These are phyloP conservation scores for Ditylenchus weischeri DNA, from an alignment of 2,888 invertebrate genomes.

Conservation along the genomic window DNA sequence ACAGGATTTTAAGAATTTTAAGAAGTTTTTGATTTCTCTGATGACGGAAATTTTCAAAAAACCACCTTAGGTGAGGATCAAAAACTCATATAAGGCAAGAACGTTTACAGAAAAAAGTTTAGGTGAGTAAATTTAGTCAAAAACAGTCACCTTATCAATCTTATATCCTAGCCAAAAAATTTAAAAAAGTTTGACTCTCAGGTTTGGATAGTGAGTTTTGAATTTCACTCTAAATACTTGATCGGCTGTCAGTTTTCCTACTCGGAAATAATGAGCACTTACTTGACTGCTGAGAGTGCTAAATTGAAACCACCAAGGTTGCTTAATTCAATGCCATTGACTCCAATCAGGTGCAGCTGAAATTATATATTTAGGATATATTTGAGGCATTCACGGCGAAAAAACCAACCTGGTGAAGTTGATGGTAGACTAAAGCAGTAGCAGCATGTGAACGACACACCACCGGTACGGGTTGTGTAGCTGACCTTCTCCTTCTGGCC, in stretches of 20 bases:
- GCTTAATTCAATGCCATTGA: conserved; percentile 36
- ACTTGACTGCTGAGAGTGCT: conserved; percentile 53
- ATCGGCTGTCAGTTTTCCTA: not conserved
- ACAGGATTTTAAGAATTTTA: no score
- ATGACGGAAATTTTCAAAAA: no score
- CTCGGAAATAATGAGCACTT: conserved; percentile 15
- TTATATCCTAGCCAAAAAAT: no score
- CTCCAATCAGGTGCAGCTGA: conserved; percentile 51
- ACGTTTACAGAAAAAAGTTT: no score
- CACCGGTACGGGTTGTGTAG: conserved; percentile 40
- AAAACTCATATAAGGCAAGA: no score
- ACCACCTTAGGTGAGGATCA: no score
- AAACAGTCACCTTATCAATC: no score
- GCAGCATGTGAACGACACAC: conserved; percentile 56
- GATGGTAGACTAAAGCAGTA: conserved; percentile 55
- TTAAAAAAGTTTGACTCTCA: no score
- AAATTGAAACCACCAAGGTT: conserved; percentile 46
- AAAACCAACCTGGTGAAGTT: conserved; percentile 43
- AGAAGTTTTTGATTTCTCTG: no score
- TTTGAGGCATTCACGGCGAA: not conserved
- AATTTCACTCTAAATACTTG: no score
- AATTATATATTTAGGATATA: conserved; percentile 9
- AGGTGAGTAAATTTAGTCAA: no score
- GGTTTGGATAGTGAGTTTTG: no score
- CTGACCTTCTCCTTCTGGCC: conserved; percentile 36